Conservation (phyloP, 2,113 vertebrate species). For the Numenius arquata region DNA sequence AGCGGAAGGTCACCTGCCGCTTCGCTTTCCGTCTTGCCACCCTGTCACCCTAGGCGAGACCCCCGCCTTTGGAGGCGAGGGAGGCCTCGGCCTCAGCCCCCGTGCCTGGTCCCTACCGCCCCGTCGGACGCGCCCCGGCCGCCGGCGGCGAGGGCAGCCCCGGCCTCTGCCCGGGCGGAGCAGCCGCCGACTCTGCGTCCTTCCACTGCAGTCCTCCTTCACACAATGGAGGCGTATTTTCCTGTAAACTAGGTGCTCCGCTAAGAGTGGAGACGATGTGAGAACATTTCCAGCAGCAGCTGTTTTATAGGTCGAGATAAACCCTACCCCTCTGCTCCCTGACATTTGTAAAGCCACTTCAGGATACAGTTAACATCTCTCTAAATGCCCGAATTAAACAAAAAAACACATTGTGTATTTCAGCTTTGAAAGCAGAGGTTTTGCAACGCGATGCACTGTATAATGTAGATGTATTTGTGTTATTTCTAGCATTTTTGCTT, state of each 20-base stretch:
- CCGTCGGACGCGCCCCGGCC: not conserved
- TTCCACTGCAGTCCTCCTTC: not conserved
- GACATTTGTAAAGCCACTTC: not conserved
- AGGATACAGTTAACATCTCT: not conserved
- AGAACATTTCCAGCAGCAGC: not conserved
- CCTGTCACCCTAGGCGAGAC: not conserved
- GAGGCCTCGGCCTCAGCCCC: not conserved
- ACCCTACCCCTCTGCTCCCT: not conserved
- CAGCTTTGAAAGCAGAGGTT: not conserved
- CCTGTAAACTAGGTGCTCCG: not conserved
- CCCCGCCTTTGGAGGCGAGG: not conserved
- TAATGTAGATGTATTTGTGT: slow-evolving; percentile 6
- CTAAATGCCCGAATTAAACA: not conserved
- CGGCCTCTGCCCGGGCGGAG: not conserved
- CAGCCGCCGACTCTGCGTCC: not conserved
- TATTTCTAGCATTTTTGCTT: slow-evolving; percentile 57
- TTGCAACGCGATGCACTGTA: not conserved
- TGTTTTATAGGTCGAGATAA: not conserved
- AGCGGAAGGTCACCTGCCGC: not conserved
- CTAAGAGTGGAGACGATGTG: not conserved
- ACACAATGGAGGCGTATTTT: not conserved
- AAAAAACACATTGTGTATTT: not conserved
- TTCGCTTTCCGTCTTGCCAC: not conserved
- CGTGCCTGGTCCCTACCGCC: not conserved
- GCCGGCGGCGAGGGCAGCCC: not conserved